A percentile compares a stretch with the other conserved stretches of the same genome.
These are phyloP conservation scores for Tragulus kanchil DNA, from an alignment of 2,113 vertebrate species.

Conservation along the genomic window DNA sequence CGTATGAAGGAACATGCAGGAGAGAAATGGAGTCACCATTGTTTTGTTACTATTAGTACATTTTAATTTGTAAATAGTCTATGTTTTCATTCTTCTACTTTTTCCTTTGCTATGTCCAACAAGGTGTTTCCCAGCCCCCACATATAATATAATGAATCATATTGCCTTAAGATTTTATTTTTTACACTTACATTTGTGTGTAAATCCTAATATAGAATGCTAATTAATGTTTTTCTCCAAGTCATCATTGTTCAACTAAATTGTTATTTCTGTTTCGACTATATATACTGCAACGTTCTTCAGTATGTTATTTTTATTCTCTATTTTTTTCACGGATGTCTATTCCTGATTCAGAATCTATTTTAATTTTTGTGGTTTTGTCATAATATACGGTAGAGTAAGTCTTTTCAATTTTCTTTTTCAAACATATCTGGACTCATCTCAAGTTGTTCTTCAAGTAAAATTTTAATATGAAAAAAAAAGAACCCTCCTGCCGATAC, in stretches of 20 bases:
- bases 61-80: slow-evolving; percentile 22
- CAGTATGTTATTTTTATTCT: background rate
- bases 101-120: background rate
- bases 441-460: background rate
- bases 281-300: slow-evolving; percentile 46
- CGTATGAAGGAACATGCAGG: too few relatives aligned
- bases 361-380: slow-evolving; percentile 41
- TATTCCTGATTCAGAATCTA: slow-evolving; percentile 10
- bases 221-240: slow-evolving; percentile 47
- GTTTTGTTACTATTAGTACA: background rate
- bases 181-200: slow-evolving; percentile 1
- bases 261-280: background rate
- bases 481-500: background rate
- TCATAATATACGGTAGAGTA: background rate
- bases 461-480: background rate
- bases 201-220: background rate
- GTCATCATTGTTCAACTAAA: slow-evolving; percentile 2
- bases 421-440: background rate
- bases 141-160: background rate
- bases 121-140: background rate
- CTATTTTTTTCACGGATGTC: background rate
- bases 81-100: background rate
- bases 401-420: background rate
- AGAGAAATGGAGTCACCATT: too few relatives aligned
- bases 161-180: slow-evolving; percentile 16